Evolutionary conservation across 92 coral and sea anemone genomes (phyloP).

Genomic region (Paramuricea clavata): DNA sequence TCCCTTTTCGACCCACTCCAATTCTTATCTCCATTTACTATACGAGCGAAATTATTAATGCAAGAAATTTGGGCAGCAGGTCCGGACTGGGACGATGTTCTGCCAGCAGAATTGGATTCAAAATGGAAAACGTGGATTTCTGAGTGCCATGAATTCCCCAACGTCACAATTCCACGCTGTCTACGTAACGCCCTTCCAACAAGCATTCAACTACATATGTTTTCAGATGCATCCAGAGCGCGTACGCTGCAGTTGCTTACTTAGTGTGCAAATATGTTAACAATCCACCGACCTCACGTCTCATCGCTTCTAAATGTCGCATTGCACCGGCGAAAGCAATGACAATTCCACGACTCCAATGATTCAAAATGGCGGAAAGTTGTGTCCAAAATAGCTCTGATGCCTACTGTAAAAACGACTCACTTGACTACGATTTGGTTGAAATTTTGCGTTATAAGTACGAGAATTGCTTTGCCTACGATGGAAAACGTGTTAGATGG

Average conservation of each 20-base stretch:
- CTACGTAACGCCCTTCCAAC: slow-evolving; percentile 41
- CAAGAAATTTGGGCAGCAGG: slow-evolving; percentile 53
- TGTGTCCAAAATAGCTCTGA: no score
- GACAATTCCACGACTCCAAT: no score
- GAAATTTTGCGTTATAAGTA: no score
- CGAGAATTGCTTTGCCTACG: no score
- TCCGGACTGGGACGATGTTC: slow-evolving; percentile 34
- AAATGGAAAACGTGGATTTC: slow-evolving; percentile 47
- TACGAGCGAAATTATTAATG: slow-evolving; percentile 61
- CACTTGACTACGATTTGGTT: no score
- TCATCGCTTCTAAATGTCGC: slow-evolving; percentile 32
- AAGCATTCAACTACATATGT: slow-evolving; percentile 44
- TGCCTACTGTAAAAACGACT: no score
- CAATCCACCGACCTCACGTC: slow-evolving; percentile 24
- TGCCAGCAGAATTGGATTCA: background rate
- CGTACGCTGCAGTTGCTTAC: slow-evolving; percentile 42
- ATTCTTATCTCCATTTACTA: slow-evolving; percentile 56
- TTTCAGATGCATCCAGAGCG: slow-evolving; percentile 40
- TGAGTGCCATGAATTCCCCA: slow-evolving; percentile 19
- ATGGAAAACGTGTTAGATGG: no score
- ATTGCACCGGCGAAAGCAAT: slow-evolving; percentile 34
- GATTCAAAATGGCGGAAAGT: no score
- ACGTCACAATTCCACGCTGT: slow-evolving; percentile 21
- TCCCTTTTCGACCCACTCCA: slow-evolving; percentile 68
- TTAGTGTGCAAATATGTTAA: slow-evolving; percentile 36